Evolutionary conservation across 2,888 invertebrate genomes (phyloP).

Genomic region (Pammene aurita): DNA sequence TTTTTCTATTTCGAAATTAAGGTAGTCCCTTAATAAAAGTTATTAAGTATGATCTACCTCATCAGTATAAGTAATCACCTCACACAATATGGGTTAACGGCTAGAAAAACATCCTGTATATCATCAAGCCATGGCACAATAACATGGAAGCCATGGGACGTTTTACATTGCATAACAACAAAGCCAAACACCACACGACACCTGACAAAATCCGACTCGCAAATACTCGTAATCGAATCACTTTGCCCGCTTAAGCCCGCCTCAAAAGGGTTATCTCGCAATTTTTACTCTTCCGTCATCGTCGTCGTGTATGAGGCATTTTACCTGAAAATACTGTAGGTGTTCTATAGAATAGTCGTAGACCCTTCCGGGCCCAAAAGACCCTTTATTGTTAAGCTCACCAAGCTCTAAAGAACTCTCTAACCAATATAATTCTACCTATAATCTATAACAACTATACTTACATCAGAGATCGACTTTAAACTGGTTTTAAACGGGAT

Average conservation of each 20-base stretch:
- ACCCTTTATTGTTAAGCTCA: neutral
- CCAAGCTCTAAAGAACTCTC: too few species aligned
- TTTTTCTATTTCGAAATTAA: too few species aligned
- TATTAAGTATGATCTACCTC: too few species aligned
- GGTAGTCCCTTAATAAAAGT: too few species aligned
- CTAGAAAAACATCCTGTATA: too few species aligned
- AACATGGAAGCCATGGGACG: too few species aligned
- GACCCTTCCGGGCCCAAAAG: conserved; percentile 36
- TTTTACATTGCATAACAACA: too few species aligned
- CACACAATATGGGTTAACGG: too few species aligned
- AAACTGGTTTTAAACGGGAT: neutral
- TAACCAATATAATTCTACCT: neutral
- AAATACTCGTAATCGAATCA: conserved; percentile 23
- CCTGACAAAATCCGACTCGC: neutral
- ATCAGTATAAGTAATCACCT: too few species aligned
- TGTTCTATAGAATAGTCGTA: conserved; percentile 29
- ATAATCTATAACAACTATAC: neutral
- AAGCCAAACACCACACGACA: neutral
- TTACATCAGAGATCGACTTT: neutral
- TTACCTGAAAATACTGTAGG: conserved; percentile 24
- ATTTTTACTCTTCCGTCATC: conserved; percentile 34
- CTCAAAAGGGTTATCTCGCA: conserved; percentile 36
- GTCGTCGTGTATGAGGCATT: conserved; percentile 33
- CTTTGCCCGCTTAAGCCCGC: conserved; percentile 19
- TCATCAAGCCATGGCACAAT: too few species aligned